Evolutionary conservation across 2,113 vertebrate genomes (phyloP), one percentile per base, ranked within the genome.

Genomic region (Solea solea): DNA sequence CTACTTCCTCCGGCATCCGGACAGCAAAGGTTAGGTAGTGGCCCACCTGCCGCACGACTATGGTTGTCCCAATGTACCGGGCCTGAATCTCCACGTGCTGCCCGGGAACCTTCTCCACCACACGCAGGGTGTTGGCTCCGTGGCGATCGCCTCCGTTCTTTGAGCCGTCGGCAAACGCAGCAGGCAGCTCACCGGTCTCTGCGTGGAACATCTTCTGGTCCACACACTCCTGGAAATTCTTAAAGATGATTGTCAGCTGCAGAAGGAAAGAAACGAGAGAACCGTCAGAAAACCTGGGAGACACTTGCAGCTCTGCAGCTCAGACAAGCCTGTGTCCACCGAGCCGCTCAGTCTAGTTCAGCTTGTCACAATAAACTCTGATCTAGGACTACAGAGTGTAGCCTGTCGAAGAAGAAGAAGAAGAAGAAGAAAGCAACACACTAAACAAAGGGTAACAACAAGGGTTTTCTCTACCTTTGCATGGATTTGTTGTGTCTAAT

Each of bases 201-300:
- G 97, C 97, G 61, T 98, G 97, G 91, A 98, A 99, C 74, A 95
- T 97, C 66, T 99, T 99, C 93, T 98, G 96, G 42, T 99, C 98
- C 68, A 98, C 95, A 0, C 98, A 99, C 75, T 98, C 96, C 81
- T 96, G 96, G 91, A 98, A 98, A 81, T 95, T 97, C 94, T 97
- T 99, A 81, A 99, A 99, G 92, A 99, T 99, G 93, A 99, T 97
- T 53, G 98, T 99, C 80, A 99, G 93, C 98, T 99, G 90, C 2
- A 2, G 64, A 48, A 59, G 16, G 65, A 67, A 49, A 74, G 7
- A 52, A 25, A 44, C 39, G 2, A 27, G 1, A 71, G 0, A 74
- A 11, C 52, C 16, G 13, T 14, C 34, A 52, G 21, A 41, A 14
- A 25, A 10, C 25, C 34, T 34, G 34, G 21, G 21, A 21, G 21